These are phyloP conservation scores for Sesamia inferens DNA, from an alignment of 2,888 invertebrate genomes.

Conservation along the genomic window DNA sequence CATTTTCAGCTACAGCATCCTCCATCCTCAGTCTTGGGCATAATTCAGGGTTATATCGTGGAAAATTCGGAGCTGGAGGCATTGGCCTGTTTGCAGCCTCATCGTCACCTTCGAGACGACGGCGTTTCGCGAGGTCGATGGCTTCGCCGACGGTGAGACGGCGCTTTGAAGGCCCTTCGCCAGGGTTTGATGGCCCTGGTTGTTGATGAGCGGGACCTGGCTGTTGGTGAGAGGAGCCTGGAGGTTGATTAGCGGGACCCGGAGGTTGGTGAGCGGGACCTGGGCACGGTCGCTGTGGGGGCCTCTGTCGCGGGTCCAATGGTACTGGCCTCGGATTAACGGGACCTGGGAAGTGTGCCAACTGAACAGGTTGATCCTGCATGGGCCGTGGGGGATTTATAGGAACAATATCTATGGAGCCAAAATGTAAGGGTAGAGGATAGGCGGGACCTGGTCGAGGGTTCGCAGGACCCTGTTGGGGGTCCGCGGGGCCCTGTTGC, in stretches of 20 bases:
- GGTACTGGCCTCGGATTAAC: not conserved
- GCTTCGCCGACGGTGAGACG: not conserved
- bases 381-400: constrained; percentile 1
- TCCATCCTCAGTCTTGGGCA: constrained; percentile 1
- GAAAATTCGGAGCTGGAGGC: not conserved
- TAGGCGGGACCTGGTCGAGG: not conserved
- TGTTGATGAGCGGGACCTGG: not conserved
- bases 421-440: not conserved
- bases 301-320: not conserved
- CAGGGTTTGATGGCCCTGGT: not conserved
- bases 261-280: not conserved
- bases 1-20: not conserved
- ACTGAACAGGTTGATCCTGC: not conserved
- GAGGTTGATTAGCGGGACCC: not conserved
- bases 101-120: constrained; percentile 1
- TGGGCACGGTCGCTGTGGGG: not conserved
- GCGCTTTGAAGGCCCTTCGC: constrained; percentile 30
- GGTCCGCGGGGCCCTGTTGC: not conserved
- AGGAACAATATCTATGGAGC: constrained; percentile 12
- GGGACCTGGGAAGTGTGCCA: not conserved
- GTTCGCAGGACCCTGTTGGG: not conserved
- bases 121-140: constrained; percentile 26
- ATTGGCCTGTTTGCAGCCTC: not conserved
- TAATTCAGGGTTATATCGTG: rapidly evolving
- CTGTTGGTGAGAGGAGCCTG: not conserved